These are phyloP conservation scores for Xerus inauris DNA, from an alignment of 2,113 vertebrate genomes.

Conservation along the genomic window DNA sequence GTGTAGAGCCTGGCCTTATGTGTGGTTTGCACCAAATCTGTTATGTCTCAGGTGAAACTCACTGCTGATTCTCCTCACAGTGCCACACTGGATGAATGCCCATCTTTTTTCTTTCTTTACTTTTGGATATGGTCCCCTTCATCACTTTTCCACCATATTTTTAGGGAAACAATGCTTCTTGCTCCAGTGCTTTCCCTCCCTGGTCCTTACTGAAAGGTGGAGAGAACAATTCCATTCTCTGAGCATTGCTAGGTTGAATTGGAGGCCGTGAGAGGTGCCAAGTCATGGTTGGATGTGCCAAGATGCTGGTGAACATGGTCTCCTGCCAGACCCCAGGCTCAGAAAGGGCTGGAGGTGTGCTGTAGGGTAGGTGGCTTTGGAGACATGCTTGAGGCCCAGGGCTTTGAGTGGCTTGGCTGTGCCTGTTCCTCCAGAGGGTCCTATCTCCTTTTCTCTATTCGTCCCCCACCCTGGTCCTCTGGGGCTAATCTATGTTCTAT, in stretches of 20 bases:
- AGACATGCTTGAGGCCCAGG: neutral
- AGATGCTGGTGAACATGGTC: neutral
- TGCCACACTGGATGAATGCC: neutral
- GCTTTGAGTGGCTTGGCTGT: neutral
- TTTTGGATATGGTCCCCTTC: neutral
- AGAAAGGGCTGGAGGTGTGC: neutral
- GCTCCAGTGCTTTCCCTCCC: neutral
- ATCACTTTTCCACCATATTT: neutral
- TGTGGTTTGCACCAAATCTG: neutral
- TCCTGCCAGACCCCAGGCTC: neutral
- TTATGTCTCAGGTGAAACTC: slow-evolving; percentile 27
- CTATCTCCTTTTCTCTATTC: neutral
- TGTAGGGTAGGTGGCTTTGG: neutral
- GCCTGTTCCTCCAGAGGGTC: neutral
- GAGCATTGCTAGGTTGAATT: slow-evolving; percentile 30
- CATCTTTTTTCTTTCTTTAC: neutral
- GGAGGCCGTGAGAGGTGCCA: slow-evolving; percentile 21
- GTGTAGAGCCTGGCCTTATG: neutral
- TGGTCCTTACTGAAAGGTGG: slow-evolving; percentile 8
- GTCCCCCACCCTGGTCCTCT: neutral
- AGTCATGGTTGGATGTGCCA: neutral
- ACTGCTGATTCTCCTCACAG: neutral
- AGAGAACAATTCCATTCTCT: slow-evolving; percentile 38
- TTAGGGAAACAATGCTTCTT: slow-evolving; percentile 25
- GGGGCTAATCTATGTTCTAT: neutral